A percentile compares a stretch with the other conserved stretches of the same genome.
These are phyloP conservation scores for Tiliqua scincoides DNA, from an alignment of 2,113 vertebrate genomes.

Conservation along the genomic window DNA sequence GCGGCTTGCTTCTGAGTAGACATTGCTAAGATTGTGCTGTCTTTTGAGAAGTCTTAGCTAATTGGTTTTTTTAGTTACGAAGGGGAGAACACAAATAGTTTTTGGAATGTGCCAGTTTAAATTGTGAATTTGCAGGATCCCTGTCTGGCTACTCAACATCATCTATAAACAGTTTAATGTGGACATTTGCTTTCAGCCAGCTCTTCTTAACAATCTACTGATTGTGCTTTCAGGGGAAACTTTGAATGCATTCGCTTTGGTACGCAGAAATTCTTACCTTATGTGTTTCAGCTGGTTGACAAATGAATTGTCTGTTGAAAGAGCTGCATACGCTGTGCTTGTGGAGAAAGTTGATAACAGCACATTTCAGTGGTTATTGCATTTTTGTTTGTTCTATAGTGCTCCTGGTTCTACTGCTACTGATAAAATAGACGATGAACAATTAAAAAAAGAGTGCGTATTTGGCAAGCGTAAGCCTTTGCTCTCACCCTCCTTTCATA, in stretches of 20 bases:
- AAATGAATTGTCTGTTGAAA: constrained; percentile 4
- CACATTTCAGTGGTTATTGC: neutral
- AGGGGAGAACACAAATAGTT: neutral
- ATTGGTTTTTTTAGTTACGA: neutral
- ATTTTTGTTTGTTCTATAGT: neutral
- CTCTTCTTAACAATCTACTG: constrained; percentile 9
- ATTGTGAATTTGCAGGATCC: neutral
- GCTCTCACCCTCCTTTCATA: neutral
- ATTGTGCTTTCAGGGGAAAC: neutral
- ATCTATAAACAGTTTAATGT: constrained; percentile 5
- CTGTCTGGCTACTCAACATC: neutral
- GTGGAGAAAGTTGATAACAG: neutral
- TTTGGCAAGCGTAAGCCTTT: neutral
- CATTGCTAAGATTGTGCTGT: neutral
- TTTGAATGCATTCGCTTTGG: neutral
- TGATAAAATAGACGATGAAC: neutral
- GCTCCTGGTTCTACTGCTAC: neutral
- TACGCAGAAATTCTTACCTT: constrained; percentile 16
- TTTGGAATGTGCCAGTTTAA: neutral
- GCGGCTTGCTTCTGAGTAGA: no score
- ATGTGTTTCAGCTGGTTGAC: neutral
- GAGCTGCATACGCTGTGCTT: neutral
- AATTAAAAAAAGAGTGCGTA: neutral
- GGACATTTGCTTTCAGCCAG: neutral
- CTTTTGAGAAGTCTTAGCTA: neutral